These are phyloP conservation scores for Globicephala melas DNA, from an alignment of 2,113 vertebrate species.

Conservation along the genomic window DNA sequence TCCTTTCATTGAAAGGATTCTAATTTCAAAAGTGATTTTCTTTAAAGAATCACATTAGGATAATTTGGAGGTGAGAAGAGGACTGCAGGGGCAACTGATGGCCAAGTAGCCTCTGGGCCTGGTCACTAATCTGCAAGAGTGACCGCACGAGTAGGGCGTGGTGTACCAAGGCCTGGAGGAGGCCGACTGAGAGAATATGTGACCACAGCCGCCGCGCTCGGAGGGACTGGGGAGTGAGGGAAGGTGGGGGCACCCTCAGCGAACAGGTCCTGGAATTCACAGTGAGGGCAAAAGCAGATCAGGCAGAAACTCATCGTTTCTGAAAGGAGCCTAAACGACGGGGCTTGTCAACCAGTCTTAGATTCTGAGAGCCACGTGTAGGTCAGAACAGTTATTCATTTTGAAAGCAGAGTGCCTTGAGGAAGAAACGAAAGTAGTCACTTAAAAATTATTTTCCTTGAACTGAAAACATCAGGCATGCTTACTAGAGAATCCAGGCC, in stretches of 20 bases:
- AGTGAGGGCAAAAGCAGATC: not conserved
- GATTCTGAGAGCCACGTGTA: rapidly evolving
- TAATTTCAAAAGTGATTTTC: not conserved
- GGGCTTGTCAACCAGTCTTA: not conserved
- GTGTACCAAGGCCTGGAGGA: not conserved
- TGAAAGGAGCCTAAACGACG: rapidly evolving
- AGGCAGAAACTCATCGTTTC: not conserved
- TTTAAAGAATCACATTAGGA: not conserved
- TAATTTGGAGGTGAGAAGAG: not conserved
- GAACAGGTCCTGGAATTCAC: not conserved
- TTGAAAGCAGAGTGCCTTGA: not conserved
- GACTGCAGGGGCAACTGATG: not conserved
- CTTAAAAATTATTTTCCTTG: too few relatives aligned
- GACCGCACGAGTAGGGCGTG: rapidly evolving
- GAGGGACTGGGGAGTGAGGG: not conserved
- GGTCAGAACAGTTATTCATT: not conserved
- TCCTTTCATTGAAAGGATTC: not conserved
- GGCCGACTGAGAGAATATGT: rapidly evolving
- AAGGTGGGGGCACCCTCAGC: rapidly evolving
- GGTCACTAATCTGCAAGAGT: not conserved
- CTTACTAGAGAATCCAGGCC: not conserved
- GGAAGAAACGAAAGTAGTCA: not conserved
- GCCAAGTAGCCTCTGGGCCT: rapidly evolving
- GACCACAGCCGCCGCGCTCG: rapidly evolving
- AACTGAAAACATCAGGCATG: not conserved